phyloP scores from a whole-genome alignment of 1,140 invertebrate genomes.

The Plodia interpunctella region DNA sequence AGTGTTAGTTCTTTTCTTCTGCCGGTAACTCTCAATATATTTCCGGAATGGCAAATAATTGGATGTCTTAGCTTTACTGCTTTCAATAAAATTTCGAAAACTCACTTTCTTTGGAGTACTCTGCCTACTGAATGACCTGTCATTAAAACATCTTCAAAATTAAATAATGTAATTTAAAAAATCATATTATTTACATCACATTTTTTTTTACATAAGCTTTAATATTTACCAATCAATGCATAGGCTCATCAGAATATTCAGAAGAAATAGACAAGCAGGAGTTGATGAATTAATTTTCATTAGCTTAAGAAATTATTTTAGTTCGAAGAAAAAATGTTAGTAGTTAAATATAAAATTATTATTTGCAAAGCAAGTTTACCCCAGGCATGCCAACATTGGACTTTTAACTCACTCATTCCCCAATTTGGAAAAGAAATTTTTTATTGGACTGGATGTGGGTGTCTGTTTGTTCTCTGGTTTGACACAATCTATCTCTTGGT shows the following conservation, averaged over 20 bases:
- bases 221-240: not conserved
- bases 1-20: constrained; percentile 48
- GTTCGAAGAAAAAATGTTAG: not conserved
- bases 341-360: not conserved
- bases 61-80: constrained; percentile 61
- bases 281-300: not conserved
- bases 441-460: constrained; percentile 58
- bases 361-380: constrained; percentile 36
- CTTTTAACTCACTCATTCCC: constrained; percentile 69
- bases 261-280: not conserved
- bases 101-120: constrained; percentile 69
- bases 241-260: not conserved
- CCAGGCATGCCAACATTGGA: constrained; percentile 57
- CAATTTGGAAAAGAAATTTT: constrained; percentile 63
- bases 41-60: constrained; percentile 59
- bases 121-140: constrained; percentile 57
- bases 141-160: constrained; percentile 14
- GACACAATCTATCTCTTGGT: constrained; percentile 69
- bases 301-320: no score
- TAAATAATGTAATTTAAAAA: not conserved
- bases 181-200: not conserved
- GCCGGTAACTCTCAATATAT: constrained; percentile 60
- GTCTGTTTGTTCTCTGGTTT: constrained; percentile 56
- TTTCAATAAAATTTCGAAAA: constrained; percentile 65
- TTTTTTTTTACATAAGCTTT: not conserved